A percentile compares a stretch with the other conserved stretches of the same genome.
These are phyloP conservation scores for Anolis sagrei DNA, from an alignment of 2,113 vertebrate genomes.

Conservation along the genomic window DNA sequence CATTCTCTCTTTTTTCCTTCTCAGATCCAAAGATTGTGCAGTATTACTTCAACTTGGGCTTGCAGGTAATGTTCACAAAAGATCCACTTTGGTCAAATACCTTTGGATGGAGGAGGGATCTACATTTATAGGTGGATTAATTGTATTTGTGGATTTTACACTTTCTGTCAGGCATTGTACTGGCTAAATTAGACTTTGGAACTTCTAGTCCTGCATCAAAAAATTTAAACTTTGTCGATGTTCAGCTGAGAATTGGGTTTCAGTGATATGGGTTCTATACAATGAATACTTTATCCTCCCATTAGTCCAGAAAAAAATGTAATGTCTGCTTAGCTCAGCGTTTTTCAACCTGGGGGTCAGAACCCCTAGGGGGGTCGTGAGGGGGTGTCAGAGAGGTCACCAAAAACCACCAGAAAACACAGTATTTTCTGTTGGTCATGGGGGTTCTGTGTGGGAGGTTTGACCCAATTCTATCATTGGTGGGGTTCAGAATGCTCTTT, in stretches of 20 bases:
- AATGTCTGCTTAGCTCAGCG: not conserved
- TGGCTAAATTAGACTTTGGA: not conserved
- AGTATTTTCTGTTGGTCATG: too few relatives aligned
- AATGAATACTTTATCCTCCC: not conserved
- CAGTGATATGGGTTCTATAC: not conserved
- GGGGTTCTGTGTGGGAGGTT: too few relatives aligned
- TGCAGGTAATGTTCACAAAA: conserved; percentile 85
- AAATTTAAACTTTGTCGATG: not conserved
- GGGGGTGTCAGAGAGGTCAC: too few relatives aligned
- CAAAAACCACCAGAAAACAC: too few relatives aligned
- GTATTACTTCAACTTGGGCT: conserved; percentile 95
- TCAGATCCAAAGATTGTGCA: conserved; percentile 92
- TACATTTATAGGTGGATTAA: conserved; percentile 5
- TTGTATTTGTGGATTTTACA: not conserved
- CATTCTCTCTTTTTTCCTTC: conserved; percentile 41
- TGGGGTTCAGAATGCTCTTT: too few relatives aligned
- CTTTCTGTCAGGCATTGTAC: not conserved
- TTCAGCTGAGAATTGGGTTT: not conserved
- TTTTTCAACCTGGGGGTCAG: too few relatives aligned
- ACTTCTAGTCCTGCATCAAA: not conserved
- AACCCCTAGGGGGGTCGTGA: too few relatives aligned
- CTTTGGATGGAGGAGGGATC: not conserved
- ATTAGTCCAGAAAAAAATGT: not conserved
- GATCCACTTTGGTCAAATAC: not conserved
- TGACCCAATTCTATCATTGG: too few relatives aligned